Conservation (phyloP, 2,888 invertebrate genomes). For the Cheiracanthium punctorium region DNA sequence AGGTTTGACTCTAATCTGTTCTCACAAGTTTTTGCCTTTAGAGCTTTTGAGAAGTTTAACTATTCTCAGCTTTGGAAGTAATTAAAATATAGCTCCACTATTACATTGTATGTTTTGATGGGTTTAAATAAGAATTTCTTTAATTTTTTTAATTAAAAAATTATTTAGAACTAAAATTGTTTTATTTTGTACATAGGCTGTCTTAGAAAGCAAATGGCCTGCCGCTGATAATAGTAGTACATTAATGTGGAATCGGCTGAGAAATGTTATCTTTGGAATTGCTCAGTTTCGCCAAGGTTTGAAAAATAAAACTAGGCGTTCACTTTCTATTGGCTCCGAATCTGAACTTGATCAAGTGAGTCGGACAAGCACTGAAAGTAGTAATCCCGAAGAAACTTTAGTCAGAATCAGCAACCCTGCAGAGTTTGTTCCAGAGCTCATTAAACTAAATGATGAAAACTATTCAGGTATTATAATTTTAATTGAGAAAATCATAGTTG, state of each 20-base stretch:
- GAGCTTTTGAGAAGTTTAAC: too few species aligned
- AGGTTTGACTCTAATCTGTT: too few species aligned
- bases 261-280: conserved; percentile 92
- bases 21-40: too few species aligned
- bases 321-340: conserved; percentile 75
- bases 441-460: conserved; percentile 71
- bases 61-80: too few species aligned
- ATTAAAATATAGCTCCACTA: too few species aligned
- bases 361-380: conserved; percentile 74
- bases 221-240: conserved; percentile 86
- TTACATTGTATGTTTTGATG: too few species aligned
- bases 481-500: too few species aligned
- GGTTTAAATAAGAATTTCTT: too few species aligned
- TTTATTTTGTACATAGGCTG: conserved; percentile 77
- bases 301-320: conserved; percentile 72
- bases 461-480: conserved; percentile 73
- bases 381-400: conserved; percentile 68
- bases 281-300: conserved; percentile 89
- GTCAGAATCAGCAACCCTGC: conserved; percentile 65
- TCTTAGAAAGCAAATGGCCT: conserved; percentile 97
- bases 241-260: conserved; percentile 93
- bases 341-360: conserved; percentile 70
- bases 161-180: too few species aligned
- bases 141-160: conserved; percentile 5
- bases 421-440: conserved; percentile 53